Evolutionary conservation across 2,113 vertebrate species (phyloP).

Genomic region (Genyomyrus donnyi): DNA sequence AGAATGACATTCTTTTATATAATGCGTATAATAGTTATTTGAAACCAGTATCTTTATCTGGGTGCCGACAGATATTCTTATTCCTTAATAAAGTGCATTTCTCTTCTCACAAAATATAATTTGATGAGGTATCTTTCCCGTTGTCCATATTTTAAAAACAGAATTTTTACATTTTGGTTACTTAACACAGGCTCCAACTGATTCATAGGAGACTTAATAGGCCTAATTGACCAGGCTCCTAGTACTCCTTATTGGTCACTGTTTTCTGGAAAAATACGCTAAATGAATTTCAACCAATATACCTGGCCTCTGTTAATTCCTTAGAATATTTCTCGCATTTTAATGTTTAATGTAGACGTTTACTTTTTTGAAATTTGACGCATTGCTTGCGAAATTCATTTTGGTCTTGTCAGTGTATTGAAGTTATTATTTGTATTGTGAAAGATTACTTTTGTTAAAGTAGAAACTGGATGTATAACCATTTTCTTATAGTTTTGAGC

Average conservation of each 20-base stretch:
- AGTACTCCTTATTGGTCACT: neutral
- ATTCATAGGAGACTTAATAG: neutral
- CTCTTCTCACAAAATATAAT: neutral
- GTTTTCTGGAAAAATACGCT: neutral
- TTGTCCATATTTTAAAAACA: neutral
- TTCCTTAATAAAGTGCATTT: slow-evolving; percentile 2
- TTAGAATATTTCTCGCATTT: neutral
- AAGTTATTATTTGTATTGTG: slow-evolving; percentile 13
- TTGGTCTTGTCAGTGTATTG: slow-evolving; percentile 13
- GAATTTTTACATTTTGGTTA: slow-evolving; percentile 18
- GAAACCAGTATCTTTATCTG: neutral
- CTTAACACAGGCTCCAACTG: neutral
- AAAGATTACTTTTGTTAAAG: slow-evolving; percentile 15
- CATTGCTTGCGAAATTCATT: slow-evolving; percentile 13
- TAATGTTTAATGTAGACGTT: slow-evolving; percentile 7
- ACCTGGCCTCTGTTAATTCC: neutral
- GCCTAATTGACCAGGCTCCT: neutral
- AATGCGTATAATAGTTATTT: neutral
- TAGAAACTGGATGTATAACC: slow-evolving; percentile 8
- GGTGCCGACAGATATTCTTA: neutral
- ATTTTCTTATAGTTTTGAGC: slow-evolving; percentile 44
- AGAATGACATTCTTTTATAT: neutral
- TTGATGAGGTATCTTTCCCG: neutral
- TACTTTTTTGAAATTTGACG: neutral
- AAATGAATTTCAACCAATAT: neutral